Conservation (phyloP, 2,888 invertebrate species). For the Netelia melanura region DNA sequence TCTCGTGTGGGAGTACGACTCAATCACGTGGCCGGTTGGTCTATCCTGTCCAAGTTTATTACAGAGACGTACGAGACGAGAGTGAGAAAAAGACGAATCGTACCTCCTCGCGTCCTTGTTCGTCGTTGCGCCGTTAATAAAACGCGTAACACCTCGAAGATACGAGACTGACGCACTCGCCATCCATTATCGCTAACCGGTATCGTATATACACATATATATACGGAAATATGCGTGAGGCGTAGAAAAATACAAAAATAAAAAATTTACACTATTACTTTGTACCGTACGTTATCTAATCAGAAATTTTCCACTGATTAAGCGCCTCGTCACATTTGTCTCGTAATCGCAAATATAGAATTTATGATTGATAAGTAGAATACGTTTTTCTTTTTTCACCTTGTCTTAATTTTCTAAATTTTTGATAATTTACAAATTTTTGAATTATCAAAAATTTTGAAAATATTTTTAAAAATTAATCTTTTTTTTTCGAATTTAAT, state of each 20-base stretch:
- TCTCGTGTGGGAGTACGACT: conserved; percentile 45
- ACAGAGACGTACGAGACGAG: background rate
- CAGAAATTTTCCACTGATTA: background rate
- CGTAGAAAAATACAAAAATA: too few relatives aligned
- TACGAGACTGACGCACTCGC: conserved; percentile 40
- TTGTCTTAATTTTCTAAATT: too few relatives aligned
- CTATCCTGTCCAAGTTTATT: conserved; percentile 51
- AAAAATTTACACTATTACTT: background rate
- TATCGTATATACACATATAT: too few relatives aligned
- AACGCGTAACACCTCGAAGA: conserved; percentile 17
- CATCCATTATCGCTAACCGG: conserved; percentile 34
- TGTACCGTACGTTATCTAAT: background rate
- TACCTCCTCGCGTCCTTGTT: background rate
- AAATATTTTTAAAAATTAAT: too few relatives aligned
- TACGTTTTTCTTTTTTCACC: too few relatives aligned
- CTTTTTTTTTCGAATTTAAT: too few relatives aligned
- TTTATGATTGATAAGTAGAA: too few relatives aligned
- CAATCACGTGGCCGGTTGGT: conserved; percentile 33
- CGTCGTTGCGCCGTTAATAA: conserved; percentile 12
- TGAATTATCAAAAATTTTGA: too few relatives aligned
- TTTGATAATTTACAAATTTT: too few relatives aligned
- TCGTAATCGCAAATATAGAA: too few relatives aligned
- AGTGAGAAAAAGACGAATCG: background rate
- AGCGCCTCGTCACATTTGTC: background rate
- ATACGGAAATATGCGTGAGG: too few relatives aligned